Percentiles rank a stretch among this genome's conserved stretches.
Conservation (phyloP, 2,797 vertebrate genomes). For the Chiroxiphia lanceolata region DNA sequence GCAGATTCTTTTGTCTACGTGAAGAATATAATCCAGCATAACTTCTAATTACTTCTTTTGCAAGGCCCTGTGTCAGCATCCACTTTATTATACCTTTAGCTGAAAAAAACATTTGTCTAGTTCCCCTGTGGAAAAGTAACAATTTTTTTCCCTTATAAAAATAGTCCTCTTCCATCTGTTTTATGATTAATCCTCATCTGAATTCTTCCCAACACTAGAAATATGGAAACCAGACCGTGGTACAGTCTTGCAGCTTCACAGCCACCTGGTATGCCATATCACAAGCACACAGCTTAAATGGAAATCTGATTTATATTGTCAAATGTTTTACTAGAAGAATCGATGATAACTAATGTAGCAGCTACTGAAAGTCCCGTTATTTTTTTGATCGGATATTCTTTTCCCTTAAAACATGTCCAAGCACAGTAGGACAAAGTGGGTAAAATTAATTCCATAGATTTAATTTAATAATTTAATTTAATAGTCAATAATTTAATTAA, state of each 20-base stretch:
- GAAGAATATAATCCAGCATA: background rate
- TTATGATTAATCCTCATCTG: background rate
- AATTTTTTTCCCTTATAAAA: background rate
- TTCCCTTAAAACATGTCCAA: background rate
- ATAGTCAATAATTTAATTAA: background rate
- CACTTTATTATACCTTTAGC: background rate
- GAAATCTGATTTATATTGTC: background rate
- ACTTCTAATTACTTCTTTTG: background rate
- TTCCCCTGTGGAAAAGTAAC: background rate
- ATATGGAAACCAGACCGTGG: background rate
- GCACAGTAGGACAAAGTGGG: background rate
- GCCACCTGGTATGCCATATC: background rate
- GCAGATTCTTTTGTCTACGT: background rate
- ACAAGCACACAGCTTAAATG: background rate
- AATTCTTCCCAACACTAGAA: background rate
- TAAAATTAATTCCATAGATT: background rate
- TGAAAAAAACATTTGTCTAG: background rate
- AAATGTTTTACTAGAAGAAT: background rate
- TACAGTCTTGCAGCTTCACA: background rate
- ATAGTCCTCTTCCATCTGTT: background rate
- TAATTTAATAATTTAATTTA: background rate
- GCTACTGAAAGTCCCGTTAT: background rate
- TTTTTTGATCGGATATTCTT: background rate
- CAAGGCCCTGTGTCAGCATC: background rate
- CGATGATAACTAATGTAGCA: background rate